Conservation (phyloP, 2,888 invertebrate species). For the Altica lythri region DNA sequence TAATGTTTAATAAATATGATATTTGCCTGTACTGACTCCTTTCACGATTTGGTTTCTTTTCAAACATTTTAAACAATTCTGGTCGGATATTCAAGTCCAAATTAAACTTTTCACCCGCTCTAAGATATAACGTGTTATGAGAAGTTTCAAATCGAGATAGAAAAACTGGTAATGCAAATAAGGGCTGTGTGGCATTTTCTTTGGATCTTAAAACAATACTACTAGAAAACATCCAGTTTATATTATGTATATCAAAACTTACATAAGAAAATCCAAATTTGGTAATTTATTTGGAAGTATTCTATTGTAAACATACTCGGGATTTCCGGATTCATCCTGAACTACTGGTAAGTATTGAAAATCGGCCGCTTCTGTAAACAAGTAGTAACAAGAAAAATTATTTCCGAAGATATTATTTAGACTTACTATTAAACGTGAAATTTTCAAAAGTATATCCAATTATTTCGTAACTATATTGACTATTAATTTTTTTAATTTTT, state of each 20-base stretch:
- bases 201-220: conserved; percentile 29
- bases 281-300: conserved; percentile 64
- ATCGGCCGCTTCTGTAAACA: conserved; percentile 75
- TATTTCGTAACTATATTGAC: conserved; percentile 57
- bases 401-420: conserved; percentile 5
- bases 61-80: conserved; percentile 29
- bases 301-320: conserved; percentile 65
- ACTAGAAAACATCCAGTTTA: background rate
- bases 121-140: conserved; percentile 44
- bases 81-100: conserved; percentile 30
- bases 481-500: conserved; percentile 63
- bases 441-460: conserved; percentile 66
- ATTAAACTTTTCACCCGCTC: conserved; percentile 38
- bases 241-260: conserved; percentile 40
- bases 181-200: conserved; percentile 45
- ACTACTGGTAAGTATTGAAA: conserved; percentile 88
- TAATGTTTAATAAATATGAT: conserved; percentile 64
- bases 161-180: conserved; percentile 79
- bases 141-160: conserved; percentile 70
- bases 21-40: conserved; percentile 26
- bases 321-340: conserved; percentile 50
- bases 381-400: conserved; percentile 2
- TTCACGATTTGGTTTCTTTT: conserved; percentile 15
- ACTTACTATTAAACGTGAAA: conserved; percentile 69
- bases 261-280: conserved; percentile 64